Evolutionary conservation across 2,888 invertebrate genomes (phyloP).

Genomic region (Bugulina stolonifera): DNA sequence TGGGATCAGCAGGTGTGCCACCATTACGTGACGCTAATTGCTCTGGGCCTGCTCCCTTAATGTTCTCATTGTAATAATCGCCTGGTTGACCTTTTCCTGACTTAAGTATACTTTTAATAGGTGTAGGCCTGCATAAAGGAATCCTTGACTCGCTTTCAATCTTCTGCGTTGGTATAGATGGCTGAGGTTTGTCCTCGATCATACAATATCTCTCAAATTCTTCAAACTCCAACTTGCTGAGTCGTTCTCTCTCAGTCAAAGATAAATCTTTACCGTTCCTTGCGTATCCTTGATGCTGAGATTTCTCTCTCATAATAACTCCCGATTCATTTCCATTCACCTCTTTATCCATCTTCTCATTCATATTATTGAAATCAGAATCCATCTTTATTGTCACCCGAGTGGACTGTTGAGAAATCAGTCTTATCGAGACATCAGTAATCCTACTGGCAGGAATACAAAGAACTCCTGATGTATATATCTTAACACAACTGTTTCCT

Average conservation of each 20-base stretch:
- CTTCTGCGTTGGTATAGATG: neutral
- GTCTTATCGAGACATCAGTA: too few species aligned
- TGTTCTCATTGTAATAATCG: neutral
- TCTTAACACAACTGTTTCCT: too few species aligned
- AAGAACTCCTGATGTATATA: too few species aligned
- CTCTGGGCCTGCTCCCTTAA: neutral
- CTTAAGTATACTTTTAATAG: slow-evolving; percentile 16
- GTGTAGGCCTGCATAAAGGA: neutral
- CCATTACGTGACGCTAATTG: neutral
- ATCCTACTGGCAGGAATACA: too few species aligned
- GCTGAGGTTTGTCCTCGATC: neutral
- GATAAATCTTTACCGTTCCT: neutral
- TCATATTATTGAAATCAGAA: slow-evolving; percentile 19
- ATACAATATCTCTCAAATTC: neutral
- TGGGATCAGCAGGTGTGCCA: neutral
- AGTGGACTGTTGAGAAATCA: too few species aligned
- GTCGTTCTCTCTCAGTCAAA: neutral
- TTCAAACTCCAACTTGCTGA: slow-evolving; percentile 1
- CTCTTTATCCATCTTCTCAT: neutral
- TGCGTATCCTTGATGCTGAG: neutral
- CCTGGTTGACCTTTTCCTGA: neutral
- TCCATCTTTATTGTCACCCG: neutral
- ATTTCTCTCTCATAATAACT: neutral
- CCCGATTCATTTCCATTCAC: neutral
- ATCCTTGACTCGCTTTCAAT: neutral